Conservation (phyloP, 1,140 invertebrate species). For the Brachionus manjavacas region DNA sequence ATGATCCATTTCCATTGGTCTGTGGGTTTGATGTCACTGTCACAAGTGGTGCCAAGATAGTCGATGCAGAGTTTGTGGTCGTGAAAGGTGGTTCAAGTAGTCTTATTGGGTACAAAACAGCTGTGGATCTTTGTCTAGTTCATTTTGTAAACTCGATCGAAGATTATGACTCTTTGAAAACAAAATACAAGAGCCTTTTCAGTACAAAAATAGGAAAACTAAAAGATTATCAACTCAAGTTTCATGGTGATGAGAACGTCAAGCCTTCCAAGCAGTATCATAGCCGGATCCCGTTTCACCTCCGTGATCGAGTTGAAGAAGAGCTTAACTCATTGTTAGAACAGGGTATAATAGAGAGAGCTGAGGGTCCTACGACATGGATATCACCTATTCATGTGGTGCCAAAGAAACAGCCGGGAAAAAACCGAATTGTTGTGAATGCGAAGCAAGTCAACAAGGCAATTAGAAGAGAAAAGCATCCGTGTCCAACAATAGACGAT, state of each 20-base stretch:
- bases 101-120: not conserved
- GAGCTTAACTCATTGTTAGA: conserved; percentile 44
- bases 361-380: conserved; percentile 47
- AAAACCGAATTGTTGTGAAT: conserved; percentile 45
- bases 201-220: conserved; percentile 45
- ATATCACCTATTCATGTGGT: conserved; percentile 47
- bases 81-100: not conserved
- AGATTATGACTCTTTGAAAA: not conserved
- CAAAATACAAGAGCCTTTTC: not conserved
- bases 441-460: conserved; percentile 44
- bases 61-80: not conserved
- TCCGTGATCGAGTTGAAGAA: conserved; percentile 44
- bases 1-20: not conserved
- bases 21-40: not conserved
- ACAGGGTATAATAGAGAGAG: conserved; percentile 47
- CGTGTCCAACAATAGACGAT: conserved; percentile 44
- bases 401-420: conserved; percentile 42
- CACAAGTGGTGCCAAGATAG: not conserved
- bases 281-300: conserved; percentile 45
- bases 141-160: not conserved
- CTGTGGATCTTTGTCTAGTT: not conserved
- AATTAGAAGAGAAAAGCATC: not conserved
- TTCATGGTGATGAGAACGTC: conserved; percentile 46
- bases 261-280: conserved; percentile 44
- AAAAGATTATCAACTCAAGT: conserved; percentile 44